Evolutionary conservation across 1,140 invertebrate species (phyloP).

Genomic region (Capitella teleta): DNA sequence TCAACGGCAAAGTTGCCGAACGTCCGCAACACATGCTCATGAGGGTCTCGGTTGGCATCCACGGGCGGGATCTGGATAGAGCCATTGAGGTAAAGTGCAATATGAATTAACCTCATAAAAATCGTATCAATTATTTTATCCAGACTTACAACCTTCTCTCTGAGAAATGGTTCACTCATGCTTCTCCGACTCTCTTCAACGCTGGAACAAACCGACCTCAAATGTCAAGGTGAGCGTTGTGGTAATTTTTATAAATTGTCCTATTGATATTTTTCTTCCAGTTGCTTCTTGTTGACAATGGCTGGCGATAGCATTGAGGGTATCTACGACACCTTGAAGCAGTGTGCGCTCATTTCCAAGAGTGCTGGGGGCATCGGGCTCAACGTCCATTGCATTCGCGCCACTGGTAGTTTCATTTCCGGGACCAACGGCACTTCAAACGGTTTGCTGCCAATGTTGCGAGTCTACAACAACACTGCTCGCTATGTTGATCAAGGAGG

Average conservation of each 20-base stretch:
- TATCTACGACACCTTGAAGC: slow-evolving; percentile 75
- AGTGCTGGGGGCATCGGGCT: slow-evolving; percentile 94
- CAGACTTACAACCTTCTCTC: slow-evolving; percentile 89
- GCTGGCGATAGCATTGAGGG: slow-evolving; percentile 87
- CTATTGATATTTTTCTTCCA: slow-evolving; percentile 17
- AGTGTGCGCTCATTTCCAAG: slow-evolving; percentile 94
- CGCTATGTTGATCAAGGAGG: slow-evolving; percentile 97
- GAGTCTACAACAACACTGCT: slow-evolving; percentile 92
- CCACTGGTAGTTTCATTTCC: slow-evolving; percentile 79
- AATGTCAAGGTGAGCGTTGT: slow-evolving; percentile 66
- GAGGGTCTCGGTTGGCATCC: slow-evolving; percentile 93
- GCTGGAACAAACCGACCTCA: slow-evolving; percentile 85
- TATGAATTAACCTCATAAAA: background rate
- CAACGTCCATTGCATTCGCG: slow-evolving; percentile 91
- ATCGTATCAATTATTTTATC: background rate
- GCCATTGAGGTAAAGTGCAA: slow-evolving; percentile 61
- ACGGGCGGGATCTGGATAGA: slow-evolving; percentile 81
- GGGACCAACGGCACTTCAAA: slow-evolving; percentile 93
- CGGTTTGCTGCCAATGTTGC: slow-evolving; percentile 93
- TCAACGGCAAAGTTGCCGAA: slow-evolving; percentile 59
- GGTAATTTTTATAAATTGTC: background rate
- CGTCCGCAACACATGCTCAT: slow-evolving; percentile 97
- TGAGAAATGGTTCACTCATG: slow-evolving; percentile 94
- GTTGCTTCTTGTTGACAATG: slow-evolving; percentile 88
- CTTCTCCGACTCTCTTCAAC: slow-evolving; percentile 92